phyloP scores from a whole-genome alignment of 2,888 invertebrate genomes.

The Eristalis arbustorum region DNA sequence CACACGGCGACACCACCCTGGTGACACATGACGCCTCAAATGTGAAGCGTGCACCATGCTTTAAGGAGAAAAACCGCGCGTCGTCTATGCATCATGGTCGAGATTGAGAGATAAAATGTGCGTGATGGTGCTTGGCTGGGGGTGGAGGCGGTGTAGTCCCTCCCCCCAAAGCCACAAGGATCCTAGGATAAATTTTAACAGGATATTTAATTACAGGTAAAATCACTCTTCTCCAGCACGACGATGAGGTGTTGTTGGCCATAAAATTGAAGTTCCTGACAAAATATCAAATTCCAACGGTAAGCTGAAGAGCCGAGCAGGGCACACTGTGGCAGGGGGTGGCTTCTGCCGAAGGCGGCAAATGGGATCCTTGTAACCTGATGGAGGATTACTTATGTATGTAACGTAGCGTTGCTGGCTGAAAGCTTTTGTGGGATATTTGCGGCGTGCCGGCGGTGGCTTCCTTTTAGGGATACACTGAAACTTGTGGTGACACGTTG shows the following conservation, averaged over 20 bases:
- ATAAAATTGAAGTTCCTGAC: constrained; percentile 57
- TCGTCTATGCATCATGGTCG: constrained; percentile 53
- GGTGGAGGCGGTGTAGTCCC: no score
- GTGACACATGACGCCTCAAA: constrained; percentile 57
- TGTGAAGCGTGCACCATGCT: background rate
- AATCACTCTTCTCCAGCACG: constrained; percentile 52
- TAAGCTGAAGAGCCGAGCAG: no score
- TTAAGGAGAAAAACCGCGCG: constrained; percentile 9
- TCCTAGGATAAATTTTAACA: constrained; percentile 61
- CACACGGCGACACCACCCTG: constrained; percentile 14
- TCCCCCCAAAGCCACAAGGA: constrained; percentile 63
- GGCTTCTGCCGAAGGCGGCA: background rate
- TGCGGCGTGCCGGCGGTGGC: constrained; percentile 43
- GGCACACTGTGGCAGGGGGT: background rate
- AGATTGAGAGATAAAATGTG: constrained; percentile 51
- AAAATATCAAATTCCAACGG: constrained; percentile 58
- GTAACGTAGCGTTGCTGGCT: constrained; percentile 32
- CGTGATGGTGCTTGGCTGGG: background rate
- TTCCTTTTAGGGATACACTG: background rate
- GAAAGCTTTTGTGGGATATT: constrained; percentile 66
- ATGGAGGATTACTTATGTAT: constrained; percentile 31
- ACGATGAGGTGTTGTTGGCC: constrained; percentile 57
- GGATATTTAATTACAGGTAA: constrained; percentile 70
- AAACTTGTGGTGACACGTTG: constrained; percentile 47
- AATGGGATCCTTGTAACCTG: constrained; percentile 37